Conservation (phyloP, 2,797 vertebrate species). For the Glyptemys insculpta region DNA sequence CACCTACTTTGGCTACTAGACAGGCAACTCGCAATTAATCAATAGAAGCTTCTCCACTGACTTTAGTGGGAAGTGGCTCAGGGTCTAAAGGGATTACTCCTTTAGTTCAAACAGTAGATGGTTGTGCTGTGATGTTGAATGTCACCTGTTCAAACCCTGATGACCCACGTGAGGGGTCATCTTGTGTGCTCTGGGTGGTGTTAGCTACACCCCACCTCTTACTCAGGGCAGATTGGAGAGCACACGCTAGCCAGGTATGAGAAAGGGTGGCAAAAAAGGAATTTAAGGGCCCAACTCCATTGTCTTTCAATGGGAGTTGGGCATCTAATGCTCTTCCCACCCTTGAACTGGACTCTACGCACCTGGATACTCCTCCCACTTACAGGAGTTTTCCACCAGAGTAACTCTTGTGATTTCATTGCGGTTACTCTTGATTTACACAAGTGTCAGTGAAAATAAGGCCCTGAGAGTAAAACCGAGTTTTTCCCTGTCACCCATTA, state of each 20-base stretch:
- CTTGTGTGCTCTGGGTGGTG: not conserved
- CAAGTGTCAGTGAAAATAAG: no score
- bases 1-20: not conserved
- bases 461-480: no score
- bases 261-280: not conserved
- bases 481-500: no score
- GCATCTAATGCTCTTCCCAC: not conserved
- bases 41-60: not conserved
- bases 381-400: not conserved
- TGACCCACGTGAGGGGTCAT: not conserved
- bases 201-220: not conserved
- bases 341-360: not conserved
- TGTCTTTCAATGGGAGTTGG: not conserved
- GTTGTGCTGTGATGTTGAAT: not conserved
- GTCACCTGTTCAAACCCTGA: fast-evolving
- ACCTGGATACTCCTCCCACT: not conserved
- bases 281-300: not conserved
- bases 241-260: not conserved
- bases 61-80: not conserved
- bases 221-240: not conserved
- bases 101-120: not conserved
- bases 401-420: not conserved
- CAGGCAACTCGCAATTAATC: not conserved
- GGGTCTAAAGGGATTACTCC: not conserved
- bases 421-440: no score